These are phyloP conservation scores for Amphipoea oculea DNA, from an alignment of 2,888 invertebrate species.

Conservation along the genomic window DNA sequence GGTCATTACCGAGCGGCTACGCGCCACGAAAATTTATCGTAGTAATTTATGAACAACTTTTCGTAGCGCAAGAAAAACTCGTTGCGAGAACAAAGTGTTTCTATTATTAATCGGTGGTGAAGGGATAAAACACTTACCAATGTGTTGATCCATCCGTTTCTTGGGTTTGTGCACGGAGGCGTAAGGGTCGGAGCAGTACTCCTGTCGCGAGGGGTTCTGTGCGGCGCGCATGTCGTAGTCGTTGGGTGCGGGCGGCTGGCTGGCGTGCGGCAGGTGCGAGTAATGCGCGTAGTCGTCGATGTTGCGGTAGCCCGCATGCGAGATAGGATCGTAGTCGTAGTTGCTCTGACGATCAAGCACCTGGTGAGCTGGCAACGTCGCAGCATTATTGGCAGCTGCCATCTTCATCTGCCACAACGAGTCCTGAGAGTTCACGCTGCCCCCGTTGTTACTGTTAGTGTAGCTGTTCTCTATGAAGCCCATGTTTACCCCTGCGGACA, in stretches of 20 bases:
- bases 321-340: slow-evolving; percentile 93
- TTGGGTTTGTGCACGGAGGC: slow-evolving; percentile 97
- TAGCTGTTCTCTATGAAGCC: slow-evolving; percentile 98
- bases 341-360: slow-evolving; percentile 92
- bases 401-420: slow-evolving; percentile 98
- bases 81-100: slow-evolving; percentile 24
- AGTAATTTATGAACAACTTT: slow-evolving; percentile 55
- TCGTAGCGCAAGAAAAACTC: slow-evolving; percentile 26
- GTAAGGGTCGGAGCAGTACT: slow-evolving; percentile 96
- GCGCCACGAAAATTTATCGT: slow-evolving; percentile 48
- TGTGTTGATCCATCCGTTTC: slow-evolving; percentile 96
- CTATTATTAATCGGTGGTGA: slow-evolving; percentile 32
- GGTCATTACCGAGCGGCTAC: slow-evolving; percentile 39
- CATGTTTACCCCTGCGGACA: slow-evolving; percentile 93
- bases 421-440: slow-evolving; percentile 98
- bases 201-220: slow-evolving; percentile 96
- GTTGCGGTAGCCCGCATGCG: slow-evolving; percentile 96
- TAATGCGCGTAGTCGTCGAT: slow-evolving; percentile 95
- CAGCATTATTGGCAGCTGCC: slow-evolving; percentile 94
- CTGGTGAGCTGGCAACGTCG: slow-evolving; percentile 87
- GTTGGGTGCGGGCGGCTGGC: slow-evolving; percentile 62
- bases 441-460: slow-evolving; percentile 98
- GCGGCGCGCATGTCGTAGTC: slow-evolving; percentile 93
- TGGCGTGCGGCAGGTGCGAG: slow-evolving; percentile 92
- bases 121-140: slow-evolving; percentile 91